Evolutionary conservation across 2,113 vertebrate species (phyloP).

Genomic region (Phoxinus phoxinus): DNA sequence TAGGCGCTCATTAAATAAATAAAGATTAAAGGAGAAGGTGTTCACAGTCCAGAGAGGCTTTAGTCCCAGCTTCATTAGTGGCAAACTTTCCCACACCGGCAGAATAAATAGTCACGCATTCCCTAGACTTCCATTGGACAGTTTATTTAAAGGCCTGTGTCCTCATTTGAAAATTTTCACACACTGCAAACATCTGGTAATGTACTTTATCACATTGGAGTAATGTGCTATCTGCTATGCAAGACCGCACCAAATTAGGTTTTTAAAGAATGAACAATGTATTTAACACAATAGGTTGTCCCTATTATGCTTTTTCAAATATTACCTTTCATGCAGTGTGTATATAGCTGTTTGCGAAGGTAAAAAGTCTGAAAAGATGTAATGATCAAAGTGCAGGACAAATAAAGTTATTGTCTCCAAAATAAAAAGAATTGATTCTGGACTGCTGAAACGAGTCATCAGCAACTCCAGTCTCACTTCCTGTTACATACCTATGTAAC

Average conservation of each 20-base stretch:
- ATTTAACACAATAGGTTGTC: no score
- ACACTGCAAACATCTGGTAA: slow-evolving; percentile 9
- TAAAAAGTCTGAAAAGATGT: no score
- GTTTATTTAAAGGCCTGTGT: not conserved
- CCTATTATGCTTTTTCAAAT: no score
- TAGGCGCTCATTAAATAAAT: slow-evolving; percentile 44
- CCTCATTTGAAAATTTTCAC: not conserved
- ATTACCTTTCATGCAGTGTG: no score
- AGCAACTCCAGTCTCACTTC: no score
- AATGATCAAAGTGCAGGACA: no score
- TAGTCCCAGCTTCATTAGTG: slow-evolving; percentile 22
- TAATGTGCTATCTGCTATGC: not conserved
- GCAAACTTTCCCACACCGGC: not conserved
- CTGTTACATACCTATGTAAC: no score
- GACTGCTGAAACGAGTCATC: no score
- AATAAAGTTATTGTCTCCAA: no score
- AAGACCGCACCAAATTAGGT: not conserved
- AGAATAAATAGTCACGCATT: not conserved
- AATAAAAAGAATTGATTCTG: no score
- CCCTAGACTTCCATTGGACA: not conserved
- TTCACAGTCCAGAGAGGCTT: slow-evolving; percentile 36
- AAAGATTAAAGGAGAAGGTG: slow-evolving; percentile 47
- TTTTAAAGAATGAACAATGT: not conserved
- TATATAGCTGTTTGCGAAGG: no score
- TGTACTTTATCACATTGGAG: not conserved